phyloP scores from a whole-genome alignment of 2,888 invertebrate species.

The Conops quadrifasciatus region DNA sequence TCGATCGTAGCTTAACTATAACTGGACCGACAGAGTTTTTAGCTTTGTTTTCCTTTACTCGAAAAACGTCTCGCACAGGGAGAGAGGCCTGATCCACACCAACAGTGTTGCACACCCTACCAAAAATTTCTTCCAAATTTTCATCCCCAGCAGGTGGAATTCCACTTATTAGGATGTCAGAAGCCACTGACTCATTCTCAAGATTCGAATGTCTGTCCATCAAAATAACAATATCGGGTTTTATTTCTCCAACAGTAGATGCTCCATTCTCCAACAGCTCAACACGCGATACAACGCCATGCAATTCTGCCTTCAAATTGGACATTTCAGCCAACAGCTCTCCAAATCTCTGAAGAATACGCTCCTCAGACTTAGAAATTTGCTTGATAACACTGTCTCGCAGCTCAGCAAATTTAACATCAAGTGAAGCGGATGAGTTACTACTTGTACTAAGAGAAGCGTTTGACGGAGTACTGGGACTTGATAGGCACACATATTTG shows the following conservation, averaged over 20 bases:
- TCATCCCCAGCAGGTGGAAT: background rate
- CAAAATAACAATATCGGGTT: too few relatives aligned
- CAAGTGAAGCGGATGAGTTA: background rate
- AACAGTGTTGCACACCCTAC: background rate
- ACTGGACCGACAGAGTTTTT: background rate
- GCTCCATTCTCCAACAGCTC: background rate
- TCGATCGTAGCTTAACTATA: background rate
- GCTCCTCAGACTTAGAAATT: background rate
- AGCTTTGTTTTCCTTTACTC: background rate
- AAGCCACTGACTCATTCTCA: background rate
- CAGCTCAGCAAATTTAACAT: background rate
- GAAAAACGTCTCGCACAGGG: background rate
- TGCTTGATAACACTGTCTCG: conserved; percentile 2
- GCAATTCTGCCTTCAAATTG: background rate
- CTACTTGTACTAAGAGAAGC: too few relatives aligned
- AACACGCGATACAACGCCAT: background rate
- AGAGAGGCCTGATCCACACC: too few relatives aligned
- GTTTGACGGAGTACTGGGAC: too few relatives aligned
- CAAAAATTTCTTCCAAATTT: background rate
- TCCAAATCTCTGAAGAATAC: background rate
- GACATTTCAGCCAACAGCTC: background rate
- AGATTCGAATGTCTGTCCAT: too few relatives aligned
- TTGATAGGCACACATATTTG: too few relatives aligned
- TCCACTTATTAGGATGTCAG: background rate
- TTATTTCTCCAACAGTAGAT: too few relatives aligned